Conservation (phyloP, 2,888 invertebrate genomes). For the Amphipoea oculea region DNA sequence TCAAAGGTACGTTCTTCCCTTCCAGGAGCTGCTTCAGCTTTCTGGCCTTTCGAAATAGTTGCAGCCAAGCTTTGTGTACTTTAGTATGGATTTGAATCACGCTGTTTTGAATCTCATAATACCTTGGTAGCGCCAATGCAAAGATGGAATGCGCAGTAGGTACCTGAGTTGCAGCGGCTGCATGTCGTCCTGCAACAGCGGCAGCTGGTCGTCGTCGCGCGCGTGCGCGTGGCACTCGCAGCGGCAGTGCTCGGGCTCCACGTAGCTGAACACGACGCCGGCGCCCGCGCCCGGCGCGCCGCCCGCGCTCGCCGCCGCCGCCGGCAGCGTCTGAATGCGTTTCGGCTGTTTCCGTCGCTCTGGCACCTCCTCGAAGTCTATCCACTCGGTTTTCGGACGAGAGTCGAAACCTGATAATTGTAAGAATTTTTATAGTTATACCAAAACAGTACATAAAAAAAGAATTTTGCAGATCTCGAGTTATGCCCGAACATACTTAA, state of each 20-base stretch:
- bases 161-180: slow-evolving; percentile 45
- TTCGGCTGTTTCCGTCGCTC: slow-evolving; percentile 95
- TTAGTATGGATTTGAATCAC: background rate
- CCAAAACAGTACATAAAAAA: background rate
- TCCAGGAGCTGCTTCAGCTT: background rate
- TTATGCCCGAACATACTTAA: too few relatives aligned
- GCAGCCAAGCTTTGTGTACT: background rate
- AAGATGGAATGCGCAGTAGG: background rate
- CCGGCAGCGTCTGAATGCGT: slow-evolving; percentile 95
- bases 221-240: slow-evolving; percentile 95
- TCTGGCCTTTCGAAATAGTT: background rate
- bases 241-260: slow-evolving; percentile 96
- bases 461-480: too few relatives aligned
- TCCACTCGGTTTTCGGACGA: slow-evolving; percentile 92
- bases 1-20: background rate
- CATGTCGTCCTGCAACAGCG: slow-evolving; percentile 50
- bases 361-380: slow-evolving; percentile 96
- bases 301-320: slow-evolving; percentile 84
- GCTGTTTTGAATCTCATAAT: background rate
- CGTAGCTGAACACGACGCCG: slow-evolving; percentile 92
- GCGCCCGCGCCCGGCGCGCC: slow-evolving; percentile 78
- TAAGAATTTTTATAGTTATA: background rate
- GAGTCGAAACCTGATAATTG: slow-evolving; percentile 67
- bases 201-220: slow-evolving; percentile 73
- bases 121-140: background rate